Evolutionary conservation across 2,888 invertebrate genomes (phyloP).

Genomic region (Zygogramma bicolorata): DNA sequence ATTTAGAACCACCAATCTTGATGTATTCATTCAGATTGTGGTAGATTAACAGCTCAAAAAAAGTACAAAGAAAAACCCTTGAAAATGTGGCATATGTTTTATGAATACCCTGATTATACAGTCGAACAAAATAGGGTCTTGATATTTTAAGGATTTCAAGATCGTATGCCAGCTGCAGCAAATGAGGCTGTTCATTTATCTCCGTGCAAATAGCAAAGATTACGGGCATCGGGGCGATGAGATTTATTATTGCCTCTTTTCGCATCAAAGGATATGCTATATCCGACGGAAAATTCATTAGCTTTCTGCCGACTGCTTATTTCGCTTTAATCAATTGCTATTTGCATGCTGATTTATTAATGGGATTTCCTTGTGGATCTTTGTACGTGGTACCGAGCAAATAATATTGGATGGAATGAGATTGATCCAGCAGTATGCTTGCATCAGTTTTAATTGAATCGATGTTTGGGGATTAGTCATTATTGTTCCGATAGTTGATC

Average conservation of each 20-base stretch:
- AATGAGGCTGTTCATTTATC: neutral
- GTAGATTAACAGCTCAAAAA: too few species aligned
- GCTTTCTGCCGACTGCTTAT: neutral
- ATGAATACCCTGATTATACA: too few species aligned
- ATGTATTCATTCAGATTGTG: too few species aligned
- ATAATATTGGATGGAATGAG: neutral
- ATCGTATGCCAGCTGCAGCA: neutral
- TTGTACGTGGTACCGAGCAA: neutral
- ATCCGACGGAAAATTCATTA: neutral
- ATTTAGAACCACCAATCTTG: too few species aligned
- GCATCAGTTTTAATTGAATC: too few species aligned
- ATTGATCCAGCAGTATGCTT: too few species aligned
- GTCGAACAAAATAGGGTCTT: too few species aligned
- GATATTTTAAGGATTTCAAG: too few species aligned
- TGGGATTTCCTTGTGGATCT: neutral
- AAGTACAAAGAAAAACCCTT: too few species aligned
- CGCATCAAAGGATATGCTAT: neutral
- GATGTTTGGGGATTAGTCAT: too few species aligned
- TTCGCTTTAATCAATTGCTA: neutral
- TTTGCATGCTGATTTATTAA: neutral
- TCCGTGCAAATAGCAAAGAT: neutral
- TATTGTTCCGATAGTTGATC: too few species aligned
- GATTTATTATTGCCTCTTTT: neutral
- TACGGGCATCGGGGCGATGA: neutral
- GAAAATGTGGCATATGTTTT: too few species aligned